Conservation (phyloP, 2,888 invertebrate genomes). For the Euspilapteryx auroguttella region DNA sequence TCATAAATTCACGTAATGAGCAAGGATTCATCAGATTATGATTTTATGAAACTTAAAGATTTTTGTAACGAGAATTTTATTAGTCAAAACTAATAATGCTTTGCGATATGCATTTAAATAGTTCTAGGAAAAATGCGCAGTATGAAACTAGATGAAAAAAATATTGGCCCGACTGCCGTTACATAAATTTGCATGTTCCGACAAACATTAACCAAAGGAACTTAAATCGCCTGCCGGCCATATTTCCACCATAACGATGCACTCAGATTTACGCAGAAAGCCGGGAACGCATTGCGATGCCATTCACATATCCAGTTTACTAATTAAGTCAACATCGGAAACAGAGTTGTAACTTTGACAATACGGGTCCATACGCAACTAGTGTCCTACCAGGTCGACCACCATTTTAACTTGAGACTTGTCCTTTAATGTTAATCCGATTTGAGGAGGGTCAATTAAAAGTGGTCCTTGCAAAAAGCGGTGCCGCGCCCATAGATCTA, state of each 20-base stretch:
- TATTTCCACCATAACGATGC: conserved; percentile 54
- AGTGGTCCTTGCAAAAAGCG: conserved; percentile 29
- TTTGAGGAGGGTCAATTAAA: conserved; percentile 13
- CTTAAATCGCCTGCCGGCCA: conserved; percentile 26
- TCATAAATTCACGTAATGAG: no score
- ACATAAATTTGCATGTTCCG: no score
- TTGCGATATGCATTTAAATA: no score
- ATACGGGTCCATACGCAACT: conserved; percentile 53
- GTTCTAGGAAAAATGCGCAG: no score
- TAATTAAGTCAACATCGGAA: conserved; percentile 55
- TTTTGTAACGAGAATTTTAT: no score
- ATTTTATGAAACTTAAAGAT: no score
- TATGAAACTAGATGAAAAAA: no score
- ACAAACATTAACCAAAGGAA: no score
- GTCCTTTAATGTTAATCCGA: conserved; percentile 5
- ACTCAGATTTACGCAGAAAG: conserved; percentile 32
- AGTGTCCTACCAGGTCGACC: no score
- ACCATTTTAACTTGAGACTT: conserved; percentile 21
- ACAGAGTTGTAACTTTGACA: conserved; percentile 59
- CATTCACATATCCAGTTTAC: conserved; percentile 59
- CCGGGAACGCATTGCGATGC: conserved; percentile 47
- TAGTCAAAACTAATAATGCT: no score
- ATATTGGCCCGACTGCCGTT: no score
- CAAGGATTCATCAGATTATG: no score
- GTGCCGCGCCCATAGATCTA: conserved; percentile 51